Evolutionary conservation across 2,888 invertebrate species (phyloP), one percentile per base, ranked within the genome.

Genomic region (Oscheius sp.): DNA sequence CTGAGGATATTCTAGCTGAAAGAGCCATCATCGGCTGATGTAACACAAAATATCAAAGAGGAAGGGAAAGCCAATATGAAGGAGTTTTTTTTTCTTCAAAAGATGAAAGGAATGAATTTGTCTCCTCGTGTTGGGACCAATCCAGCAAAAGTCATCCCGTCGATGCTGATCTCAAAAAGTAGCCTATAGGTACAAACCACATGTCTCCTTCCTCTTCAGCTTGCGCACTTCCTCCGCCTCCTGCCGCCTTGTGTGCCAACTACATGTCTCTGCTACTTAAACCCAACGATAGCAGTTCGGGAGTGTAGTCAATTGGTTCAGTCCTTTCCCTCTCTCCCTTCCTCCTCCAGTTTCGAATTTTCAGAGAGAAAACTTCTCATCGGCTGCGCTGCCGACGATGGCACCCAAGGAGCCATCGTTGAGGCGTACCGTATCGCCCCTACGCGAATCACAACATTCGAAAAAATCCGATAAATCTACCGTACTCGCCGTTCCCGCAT

Each of bases 391-490:
- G 20, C 39, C n/a, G 6, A 42, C 12, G 42, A 66, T 66, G 66
- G 66, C 66, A 23, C 66, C 66, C 4, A 66, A 66, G 42, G 66
- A 66, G 50, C 66, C 53, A 15, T 61, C 57, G 12, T 42, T 50
- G 23, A 34, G 45, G 57, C n/a, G 57, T 10, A 33, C 33, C 29
- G 46, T 46, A 15, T 66, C 46, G 29, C 53, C 66, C n/a, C 37
- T 53, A 29, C 66, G 61, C 27, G 61, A 61, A 34, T 34, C 50
- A 66, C 53, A 50, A 45, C 33, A 31, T 29, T 66, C 66, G 55
- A 46, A 66, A 20, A 66, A 66, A 57, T 55, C 55, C 20, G 33
- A 66, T n/a, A 66, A 66, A 57, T 55, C 55, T 17, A 66, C 66
- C 20, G 66, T 66, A 33, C 37, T 61, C 27, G 61, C 61, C 1